Conservation (phyloP, 2,888 invertebrate genomes). For the Eupithecia dodoneata region DNA sequence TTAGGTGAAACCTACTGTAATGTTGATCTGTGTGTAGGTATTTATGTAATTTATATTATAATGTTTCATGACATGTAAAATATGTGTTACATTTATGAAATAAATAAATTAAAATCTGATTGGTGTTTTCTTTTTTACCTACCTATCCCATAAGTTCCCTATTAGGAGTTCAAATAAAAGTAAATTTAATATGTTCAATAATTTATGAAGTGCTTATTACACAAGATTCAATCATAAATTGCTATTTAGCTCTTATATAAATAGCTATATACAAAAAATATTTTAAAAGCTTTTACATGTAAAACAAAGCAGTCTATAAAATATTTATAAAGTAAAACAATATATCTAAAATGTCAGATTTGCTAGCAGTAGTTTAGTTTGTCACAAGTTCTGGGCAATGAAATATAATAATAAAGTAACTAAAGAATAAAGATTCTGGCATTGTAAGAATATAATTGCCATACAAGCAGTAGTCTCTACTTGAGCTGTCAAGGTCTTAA, state of each 20-base stretch:
- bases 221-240: constrained; percentile 76
- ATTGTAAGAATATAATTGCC: background rate
- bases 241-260: constrained; percentile 74
- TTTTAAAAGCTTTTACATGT: constrained; percentile 72
- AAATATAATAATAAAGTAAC: background rate
- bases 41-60: constrained; percentile 46
- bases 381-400: background rate
- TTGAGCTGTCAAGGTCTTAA: background rate
- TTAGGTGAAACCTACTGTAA: constrained; percentile 56
- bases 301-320: constrained; percentile 78
- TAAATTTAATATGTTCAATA: constrained; percentile 68
- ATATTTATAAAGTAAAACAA: constrained; percentile 57
- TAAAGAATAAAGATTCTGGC: background rate
- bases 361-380: background rate
- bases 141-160: background rate
- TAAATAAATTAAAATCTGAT: constrained; percentile 52
- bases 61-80: constrained; percentile 61
- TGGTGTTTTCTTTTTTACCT: constrained; percentile 35
- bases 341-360: background rate
- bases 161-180: constrained; percentile 43
- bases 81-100: constrained; percentile 57
- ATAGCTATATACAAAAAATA: constrained; percentile 77
- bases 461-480: background rate
- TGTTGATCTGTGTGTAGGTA: constrained; percentile 67
- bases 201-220: constrained; percentile 81